Conservation (phyloP, 2,888 invertebrate genomes). For the Drosophila putrida region DNA sequence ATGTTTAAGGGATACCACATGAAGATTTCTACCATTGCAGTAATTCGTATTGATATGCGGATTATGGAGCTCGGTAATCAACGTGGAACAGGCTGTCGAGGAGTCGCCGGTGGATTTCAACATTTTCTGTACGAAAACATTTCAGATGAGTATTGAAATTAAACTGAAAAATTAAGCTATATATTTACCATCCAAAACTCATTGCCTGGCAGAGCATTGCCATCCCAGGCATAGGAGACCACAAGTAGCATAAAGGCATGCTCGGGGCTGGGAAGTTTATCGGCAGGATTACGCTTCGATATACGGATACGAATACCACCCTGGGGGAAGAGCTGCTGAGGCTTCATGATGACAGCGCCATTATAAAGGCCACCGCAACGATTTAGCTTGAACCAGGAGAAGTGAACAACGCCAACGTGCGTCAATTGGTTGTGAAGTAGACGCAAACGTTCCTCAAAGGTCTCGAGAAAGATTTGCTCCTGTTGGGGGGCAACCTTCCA, state of each 20-base stretch:
- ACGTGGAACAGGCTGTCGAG: conserved; percentile 87
- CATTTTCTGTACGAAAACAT: conserved; percentile 72
- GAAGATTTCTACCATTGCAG: conserved; percentile 86
- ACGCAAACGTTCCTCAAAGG: conserved; percentile 88
- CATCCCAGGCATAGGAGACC: conserved; percentile 91
- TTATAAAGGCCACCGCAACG: conserved; percentile 86
- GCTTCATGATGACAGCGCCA: conserved; percentile 82
- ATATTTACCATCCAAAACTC: conserved; percentile 89
- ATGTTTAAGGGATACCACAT: conserved; percentile 85
- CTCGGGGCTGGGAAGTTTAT: conserved; percentile 84
- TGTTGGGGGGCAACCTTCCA: conserved; percentile 89
- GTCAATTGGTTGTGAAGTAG: conserved; percentile 85
- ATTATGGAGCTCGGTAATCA: conserved; percentile 87
- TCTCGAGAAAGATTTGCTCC: conserved; percentile 88
- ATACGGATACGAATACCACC: conserved; percentile 87
- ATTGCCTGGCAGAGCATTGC: conserved; percentile 90
- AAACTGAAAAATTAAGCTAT: neutral
- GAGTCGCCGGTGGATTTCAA: conserved; percentile 86
- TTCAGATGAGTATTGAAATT: neutral
- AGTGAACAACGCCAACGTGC: conserved; percentile 88
- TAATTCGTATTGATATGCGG: conserved; percentile 86
- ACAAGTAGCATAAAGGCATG: conserved; percentile 86
- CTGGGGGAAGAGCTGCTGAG: conserved; percentile 69
- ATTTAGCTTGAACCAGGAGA: conserved; percentile 87
- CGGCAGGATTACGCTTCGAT: conserved; percentile 87